These are phyloP conservation scores for Toxotes chatareus DNA, from an alignment of 2,113 vertebrate genomes.

Conservation along the genomic window DNA sequence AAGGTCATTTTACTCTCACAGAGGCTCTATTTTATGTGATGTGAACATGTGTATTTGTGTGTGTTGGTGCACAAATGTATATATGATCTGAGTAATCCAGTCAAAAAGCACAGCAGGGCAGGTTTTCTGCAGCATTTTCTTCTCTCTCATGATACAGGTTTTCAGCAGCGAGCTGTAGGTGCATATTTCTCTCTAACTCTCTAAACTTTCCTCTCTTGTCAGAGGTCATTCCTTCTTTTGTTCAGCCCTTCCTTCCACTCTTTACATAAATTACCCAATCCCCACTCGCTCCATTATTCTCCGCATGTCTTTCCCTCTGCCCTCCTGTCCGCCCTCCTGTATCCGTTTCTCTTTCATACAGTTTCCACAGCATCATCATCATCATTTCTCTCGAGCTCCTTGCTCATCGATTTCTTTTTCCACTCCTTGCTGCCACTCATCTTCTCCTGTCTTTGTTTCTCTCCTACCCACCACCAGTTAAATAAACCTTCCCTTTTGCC, in stretches of 20 bases:
- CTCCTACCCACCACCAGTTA: slow-evolving; percentile 50
- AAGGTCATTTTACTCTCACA: slow-evolving; percentile 50
- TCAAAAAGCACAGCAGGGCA: slow-evolving; percentile 14
- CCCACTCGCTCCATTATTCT: slow-evolving; percentile 34
- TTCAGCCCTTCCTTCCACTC: slow-evolving; percentile 23
- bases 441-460: slow-evolving; percentile 40
- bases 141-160: slow-evolving; percentile 27
- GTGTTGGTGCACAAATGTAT: slow-evolving; percentile 33
- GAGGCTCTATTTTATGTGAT: slow-evolving; percentile 22
- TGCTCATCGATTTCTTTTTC: slow-evolving; percentile 59
- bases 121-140: slow-evolving; percentile 18
- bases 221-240: slow-evolving; percentile 24
- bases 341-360: slow-evolving; percentile 39
- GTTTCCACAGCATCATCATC: slow-evolving; percentile 32
- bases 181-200: slow-evolving; percentile 15
- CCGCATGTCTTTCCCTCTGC: slow-evolving; percentile 27
- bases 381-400: slow-evolving; percentile 54
- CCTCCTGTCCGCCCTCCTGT: slow-evolving; percentile 41
- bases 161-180: slow-evolving; percentile 1
- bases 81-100: slow-evolving; percentile 30
- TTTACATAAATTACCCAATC: slow-evolving; percentile 50
- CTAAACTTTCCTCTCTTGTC: slow-evolving; percentile 9
- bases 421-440: slow-evolving; percentile 39
- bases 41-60: background rate
- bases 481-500: slow-evolving; percentile 37